Base-by-base conservation (phyloP, 2,888 invertebrate genomes). In the Zonitis immaculata region DNA sequence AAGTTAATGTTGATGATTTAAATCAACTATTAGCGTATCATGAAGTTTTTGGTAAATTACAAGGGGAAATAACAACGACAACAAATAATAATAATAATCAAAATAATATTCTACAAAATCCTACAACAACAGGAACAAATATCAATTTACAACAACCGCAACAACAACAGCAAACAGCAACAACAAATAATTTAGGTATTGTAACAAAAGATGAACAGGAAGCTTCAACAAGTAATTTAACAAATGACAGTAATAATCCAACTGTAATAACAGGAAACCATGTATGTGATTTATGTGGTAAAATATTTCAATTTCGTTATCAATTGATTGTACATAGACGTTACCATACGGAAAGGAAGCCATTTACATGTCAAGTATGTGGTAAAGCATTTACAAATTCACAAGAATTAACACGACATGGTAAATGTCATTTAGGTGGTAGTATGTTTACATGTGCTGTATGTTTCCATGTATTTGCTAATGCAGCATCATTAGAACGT, bases 291-390 rank as follows among this genome's bases (percentile, higher is more conserved):
- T 83, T 91, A 55, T 91, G 91, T 67, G 89, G 89, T 47, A 91
- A 91, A 77, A 87, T 89, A 77, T 91, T 91, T 76, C 89, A 89
- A 68, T 91, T 88, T 74, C 85, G 91, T 52, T 91, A 92, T 76
- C 91, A 91, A 72, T 81, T 91, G 54, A 91, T 91, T 66, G 91
- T 91, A 39, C 91, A 92, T 45, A 62, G 89, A 68, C 84, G 91
- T 65, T 91, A 91, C 75, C 92, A 92, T 68, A 89, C 87, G 39
- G 91, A 91, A 76, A 82, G 87, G 62, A 91, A 91, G 73, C 91
- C 91, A 42, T 91, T 89, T 70, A 88, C 89, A 56, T 83, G 83
- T 65, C 81, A 81, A 54, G 89, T 91, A 32, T 91, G 91, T 71
- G 91, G 91, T 25, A 88, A 89, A 67, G 89, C 90, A 18, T 91